A percentile compares a stretch with the other conserved stretches of the same genome.
Evolutionary conservation across 2,888 invertebrate species (phyloP).

Genomic region (Pristionchus arcanus): DNA sequence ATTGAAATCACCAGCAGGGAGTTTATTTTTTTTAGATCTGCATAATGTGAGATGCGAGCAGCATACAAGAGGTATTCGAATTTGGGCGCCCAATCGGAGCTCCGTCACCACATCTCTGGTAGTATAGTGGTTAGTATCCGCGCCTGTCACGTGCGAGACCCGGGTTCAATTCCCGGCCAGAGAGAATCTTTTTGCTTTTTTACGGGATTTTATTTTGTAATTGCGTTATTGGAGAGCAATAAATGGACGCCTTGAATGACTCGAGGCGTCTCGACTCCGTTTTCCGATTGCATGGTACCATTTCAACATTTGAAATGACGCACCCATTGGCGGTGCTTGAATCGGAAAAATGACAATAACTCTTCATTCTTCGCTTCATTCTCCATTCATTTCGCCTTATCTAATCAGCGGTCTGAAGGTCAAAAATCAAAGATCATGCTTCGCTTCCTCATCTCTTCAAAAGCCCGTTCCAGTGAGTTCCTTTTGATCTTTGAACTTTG

Average conservation of each 20-base stretch:
- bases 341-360: too few species aligned
- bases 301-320: too few species aligned
- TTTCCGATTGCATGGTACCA: too few species aligned
- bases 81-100: not conserved
- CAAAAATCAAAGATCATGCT: too few species aligned
- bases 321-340: too few species aligned
- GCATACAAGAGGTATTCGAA: not conserved
- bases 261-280: too few species aligned
- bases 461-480: not conserved
- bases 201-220: too few species aligned
- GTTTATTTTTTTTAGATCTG: not conserved
- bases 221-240: too few species aligned
- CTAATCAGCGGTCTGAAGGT: too few species aligned
- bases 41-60: not conserved
- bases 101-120: conserved; percentile 70
- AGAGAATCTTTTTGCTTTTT: conserved; percentile 73
- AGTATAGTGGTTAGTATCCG: conserved; percentile 83
- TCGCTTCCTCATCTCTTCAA: not conserved
- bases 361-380: too few species aligned
- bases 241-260: too few species aligned
- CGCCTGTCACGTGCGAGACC: conserved; percentile 83
- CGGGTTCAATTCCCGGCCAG: conserved; percentile 83
- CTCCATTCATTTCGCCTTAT: too few species aligned
- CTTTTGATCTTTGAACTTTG: not conserved
- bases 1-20: not conserved